Evolutionary conservation across 2,113 vertebrate genomes (phyloP), one percentile per base, ranked within the genome.

Genomic region (Platysteira castanea): DNA sequence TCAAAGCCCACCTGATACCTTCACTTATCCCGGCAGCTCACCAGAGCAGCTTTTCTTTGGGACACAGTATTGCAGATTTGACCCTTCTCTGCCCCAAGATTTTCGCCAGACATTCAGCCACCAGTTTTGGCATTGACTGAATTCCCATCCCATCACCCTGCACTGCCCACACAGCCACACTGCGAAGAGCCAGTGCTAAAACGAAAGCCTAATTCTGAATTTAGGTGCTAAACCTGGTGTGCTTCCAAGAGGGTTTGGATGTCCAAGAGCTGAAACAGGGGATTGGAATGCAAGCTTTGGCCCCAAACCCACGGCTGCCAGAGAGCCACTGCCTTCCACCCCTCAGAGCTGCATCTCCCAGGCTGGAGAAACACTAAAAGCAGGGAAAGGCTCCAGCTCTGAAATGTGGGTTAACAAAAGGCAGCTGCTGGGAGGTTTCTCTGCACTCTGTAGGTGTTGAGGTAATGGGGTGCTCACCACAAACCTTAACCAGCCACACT

Each of bases 1-100:
- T 59, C 57, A 54, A 67, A 74, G 28, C 17, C 27, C 37, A 24
- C 24, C 63, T 27, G 19, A 16, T 20, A 63, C 12, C 26, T 37
- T 41, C 37, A 6, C 13, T 79, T 24, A 35, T 7, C 30, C 61
- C 63, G 42, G 47, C 42, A 70, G 60, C 15, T 21, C 49, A 14
- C 10, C 28, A 30, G 15, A 53, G 30, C 17, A 75, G 19, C 60
- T 13, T 70, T 27, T 33, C 26, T 24, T 7, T 47, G 41, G n/a
- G 23, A 7, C 11, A 17, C 0, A 1, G 1, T 11, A 30, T 44
- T 3, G 3, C 30, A 84, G 37, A 44, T 44, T 28, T 18, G 9
- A 50, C 30, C 18, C 19, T 77, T 54, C 24, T 76, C 76, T 71
- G 31, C 11, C 5, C 8, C 54, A 59, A 60, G 83, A 39, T 20